Conservation (phyloP, 2,888 invertebrate species). For the Phaonia tiefii region DNA sequence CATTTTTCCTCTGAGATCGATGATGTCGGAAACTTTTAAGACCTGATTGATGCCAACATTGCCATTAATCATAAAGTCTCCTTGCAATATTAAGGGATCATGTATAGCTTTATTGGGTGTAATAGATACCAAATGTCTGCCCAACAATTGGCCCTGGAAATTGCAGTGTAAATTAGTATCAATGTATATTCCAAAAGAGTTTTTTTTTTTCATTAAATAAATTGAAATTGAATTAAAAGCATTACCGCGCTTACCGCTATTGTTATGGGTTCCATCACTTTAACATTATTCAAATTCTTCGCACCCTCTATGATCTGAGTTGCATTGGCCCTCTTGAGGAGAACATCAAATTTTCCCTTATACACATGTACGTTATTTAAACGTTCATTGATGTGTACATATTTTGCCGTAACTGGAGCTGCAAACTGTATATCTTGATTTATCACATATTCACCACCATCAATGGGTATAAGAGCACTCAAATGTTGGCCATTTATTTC, state of each 20-base stretch:
- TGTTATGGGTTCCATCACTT: slow-evolving; percentile 80
- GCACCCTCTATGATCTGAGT: slow-evolving; percentile 80
- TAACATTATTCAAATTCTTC: slow-evolving; percentile 81
- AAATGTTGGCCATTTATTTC: slow-evolving; percentile 72
- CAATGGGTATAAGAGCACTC: slow-evolving; percentile 78
- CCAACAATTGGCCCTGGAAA: slow-evolving; percentile 80
- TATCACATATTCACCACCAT: slow-evolving; percentile 78
- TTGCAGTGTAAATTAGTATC: not conserved
- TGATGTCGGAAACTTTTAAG: slow-evolving; percentile 75
- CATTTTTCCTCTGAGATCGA: slow-evolving; percentile 68
- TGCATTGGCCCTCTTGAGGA: slow-evolving; percentile 78
- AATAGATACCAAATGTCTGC: slow-evolving; percentile 78
- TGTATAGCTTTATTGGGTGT: slow-evolving; percentile 81
- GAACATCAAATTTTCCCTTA: slow-evolving; percentile 80
- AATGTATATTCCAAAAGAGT: no score
- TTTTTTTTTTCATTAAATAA: not conserved
- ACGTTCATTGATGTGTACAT: slow-evolving; percentile 78
- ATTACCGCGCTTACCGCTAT: slow-evolving; percentile 74
- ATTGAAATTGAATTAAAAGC: not conserved
- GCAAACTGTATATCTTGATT: slow-evolving; percentile 81
- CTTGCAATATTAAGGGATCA: slow-evolving; percentile 79
- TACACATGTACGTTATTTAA: slow-evolving; percentile 81
- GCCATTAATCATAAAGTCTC: slow-evolving; percentile 80
- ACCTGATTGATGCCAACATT: slow-evolving; percentile 80
- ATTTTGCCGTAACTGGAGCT: slow-evolving; percentile 77